Conservation (phyloP, 2,113 vertebrate species). For the Natator depressus region DNA sequence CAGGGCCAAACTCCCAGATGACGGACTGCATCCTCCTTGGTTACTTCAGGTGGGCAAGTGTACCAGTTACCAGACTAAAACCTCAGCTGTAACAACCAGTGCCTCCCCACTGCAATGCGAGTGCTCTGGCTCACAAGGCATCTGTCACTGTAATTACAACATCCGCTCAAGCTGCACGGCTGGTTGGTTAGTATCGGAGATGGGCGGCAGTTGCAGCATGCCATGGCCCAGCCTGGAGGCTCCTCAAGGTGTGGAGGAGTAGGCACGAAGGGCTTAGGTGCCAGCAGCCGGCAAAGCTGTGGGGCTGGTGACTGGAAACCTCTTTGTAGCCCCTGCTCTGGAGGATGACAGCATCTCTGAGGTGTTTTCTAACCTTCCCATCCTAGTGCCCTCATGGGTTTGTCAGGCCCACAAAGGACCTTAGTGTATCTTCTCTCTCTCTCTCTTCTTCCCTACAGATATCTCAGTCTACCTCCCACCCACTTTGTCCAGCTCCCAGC, state of each 20-base stretch:
- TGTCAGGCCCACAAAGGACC: neutral
- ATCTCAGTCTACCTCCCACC: neutral
- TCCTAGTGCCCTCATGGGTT: neutral
- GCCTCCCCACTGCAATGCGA: neutral
- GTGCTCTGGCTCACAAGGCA: neutral
- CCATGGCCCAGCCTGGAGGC: neutral
- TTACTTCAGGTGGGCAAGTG: neutral
- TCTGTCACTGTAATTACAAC: neutral
- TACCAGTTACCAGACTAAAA: neutral
- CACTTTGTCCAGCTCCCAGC: neutral
- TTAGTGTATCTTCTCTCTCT: neutral
- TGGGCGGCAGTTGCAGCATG: neutral
- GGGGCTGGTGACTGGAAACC: neutral
- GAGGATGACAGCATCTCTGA: neutral
- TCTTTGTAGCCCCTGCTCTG: neutral
- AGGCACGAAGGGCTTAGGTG: neutral
- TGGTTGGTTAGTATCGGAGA: neutral
- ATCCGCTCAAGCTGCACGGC: neutral
- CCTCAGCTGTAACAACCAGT: neutral
- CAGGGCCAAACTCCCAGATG: neutral
- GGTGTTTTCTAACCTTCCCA: neutral
- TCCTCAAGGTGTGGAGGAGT: neutral
- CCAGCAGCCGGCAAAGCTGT: accelerated
- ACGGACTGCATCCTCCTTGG: neutral
- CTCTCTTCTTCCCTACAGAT: neutral